These are phyloP conservation scores for Euschistus heros DNA, from an alignment of 1,140 invertebrate genomes.

Conservation along the genomic window DNA sequence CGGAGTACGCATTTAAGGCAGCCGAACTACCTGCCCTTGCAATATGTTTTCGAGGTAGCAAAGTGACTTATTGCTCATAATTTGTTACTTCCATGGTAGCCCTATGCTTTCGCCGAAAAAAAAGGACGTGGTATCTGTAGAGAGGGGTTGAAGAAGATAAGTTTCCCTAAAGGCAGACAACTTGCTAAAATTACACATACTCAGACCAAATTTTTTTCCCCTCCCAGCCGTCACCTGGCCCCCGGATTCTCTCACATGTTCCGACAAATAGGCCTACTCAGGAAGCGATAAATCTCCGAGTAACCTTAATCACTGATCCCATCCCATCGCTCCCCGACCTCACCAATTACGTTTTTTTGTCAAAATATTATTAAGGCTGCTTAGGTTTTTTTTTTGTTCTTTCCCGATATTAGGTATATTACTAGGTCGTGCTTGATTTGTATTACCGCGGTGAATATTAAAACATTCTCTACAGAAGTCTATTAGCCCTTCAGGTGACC, in stretches of 20 bases:
- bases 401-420: too few relatives aligned
- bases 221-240: neutral
- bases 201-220: neutral
- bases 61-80: neutral
- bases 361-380: neutral
- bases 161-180: neutral
- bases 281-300: neutral
- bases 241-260: neutral
- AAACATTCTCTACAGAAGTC: too few relatives aligned
- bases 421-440: too few relatives aligned
- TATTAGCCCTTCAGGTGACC: too few relatives aligned
- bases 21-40: too few relatives aligned
- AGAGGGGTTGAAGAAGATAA: neutral
- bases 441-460: too few relatives aligned
- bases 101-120: neutral
- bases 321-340: neutral
- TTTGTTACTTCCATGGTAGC: neutral
- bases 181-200: neutral
- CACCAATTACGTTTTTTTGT: conserved; percentile 1
- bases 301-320: conserved; percentile 1
- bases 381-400: too few relatives aligned
- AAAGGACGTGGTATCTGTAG: neutral
- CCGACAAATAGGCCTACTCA: neutral
- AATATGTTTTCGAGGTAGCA: too few relatives aligned
- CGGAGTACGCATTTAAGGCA: too few relatives aligned